Conservation (phyloP, 1,140 invertebrate genomes). For the Drosophila hydei region DNA sequence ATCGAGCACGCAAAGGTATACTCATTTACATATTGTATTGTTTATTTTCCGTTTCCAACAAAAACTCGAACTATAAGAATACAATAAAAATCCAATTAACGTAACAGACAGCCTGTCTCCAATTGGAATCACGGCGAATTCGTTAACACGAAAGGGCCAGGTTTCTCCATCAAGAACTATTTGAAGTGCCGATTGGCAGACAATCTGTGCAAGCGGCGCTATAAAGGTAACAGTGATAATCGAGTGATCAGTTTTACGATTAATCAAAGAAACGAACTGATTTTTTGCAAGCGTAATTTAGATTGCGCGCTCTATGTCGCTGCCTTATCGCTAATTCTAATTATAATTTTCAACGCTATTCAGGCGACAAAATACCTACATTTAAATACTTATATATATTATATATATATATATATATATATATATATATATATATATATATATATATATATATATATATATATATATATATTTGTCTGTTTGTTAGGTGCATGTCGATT, state of each 20-base stretch:
- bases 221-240: constrained; percentile 32
- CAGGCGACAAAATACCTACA: constrained; percentile 42
- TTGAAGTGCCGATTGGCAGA: constrained; percentile 28
- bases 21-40: constrained; percentile 40
- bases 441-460: constrained; percentile 6
- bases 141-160: constrained; percentile 48
- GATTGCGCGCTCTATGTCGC: constrained; percentile 13
- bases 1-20: constrained; percentile 11
- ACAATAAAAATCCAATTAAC: constrained; percentile 37
- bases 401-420: constrained; percentile 7
- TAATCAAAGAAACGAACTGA: constrained; percentile 18
- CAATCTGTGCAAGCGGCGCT: constrained; percentile 6
- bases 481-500: constrained; percentile 33
- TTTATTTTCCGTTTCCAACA: constrained; percentile 40
- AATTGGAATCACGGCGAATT: constrained; percentile 13
- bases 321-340: constrained; percentile 41
- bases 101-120: constrained; percentile 63
- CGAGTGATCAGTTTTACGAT: constrained; percentile 7
- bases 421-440: background rate
- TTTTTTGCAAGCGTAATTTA: constrained; percentile 12
- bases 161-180: constrained; percentile 27
- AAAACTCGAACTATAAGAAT: constrained; percentile 25
- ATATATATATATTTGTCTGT: background rate
- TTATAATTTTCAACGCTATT: constrained; percentile 40
- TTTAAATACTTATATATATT: background rate